Conservation (phyloP, 2,888 invertebrate species). For the Cryptus armator region DNA sequence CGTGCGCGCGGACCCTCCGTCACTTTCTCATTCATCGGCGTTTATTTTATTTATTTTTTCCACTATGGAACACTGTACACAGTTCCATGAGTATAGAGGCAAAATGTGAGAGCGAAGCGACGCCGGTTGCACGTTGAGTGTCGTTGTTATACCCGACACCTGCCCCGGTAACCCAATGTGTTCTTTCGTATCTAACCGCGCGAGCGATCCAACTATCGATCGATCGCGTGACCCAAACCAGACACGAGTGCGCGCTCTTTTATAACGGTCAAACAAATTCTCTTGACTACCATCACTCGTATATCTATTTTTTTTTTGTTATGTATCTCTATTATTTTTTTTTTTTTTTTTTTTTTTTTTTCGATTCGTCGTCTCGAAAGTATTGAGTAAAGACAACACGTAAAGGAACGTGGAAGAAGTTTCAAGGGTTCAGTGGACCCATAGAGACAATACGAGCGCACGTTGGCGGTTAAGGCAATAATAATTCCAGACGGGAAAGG, state of each 20-base stretch:
- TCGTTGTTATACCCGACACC: conserved; percentile 34
- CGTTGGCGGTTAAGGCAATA: background rate
- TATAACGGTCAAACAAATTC: background rate
- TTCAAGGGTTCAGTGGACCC: conserved; percentile 7
- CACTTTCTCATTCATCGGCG: conserved; percentile 8
- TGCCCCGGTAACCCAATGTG: conserved; percentile 54
- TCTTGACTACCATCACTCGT: background rate
- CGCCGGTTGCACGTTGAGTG: background rate
- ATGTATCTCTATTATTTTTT: background rate
- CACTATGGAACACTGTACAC: background rate
- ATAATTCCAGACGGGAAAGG: background rate
- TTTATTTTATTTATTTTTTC: background rate
- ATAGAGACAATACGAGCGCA: background rate
- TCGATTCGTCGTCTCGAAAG: background rate
- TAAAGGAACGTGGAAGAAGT: background rate
- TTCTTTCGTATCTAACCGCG: conserved; percentile 41
- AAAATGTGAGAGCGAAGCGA: background rate
- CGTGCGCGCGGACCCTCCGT: conserved; percentile 36
- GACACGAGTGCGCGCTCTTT: background rate
- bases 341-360: background rate
- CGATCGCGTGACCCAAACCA: conserved; percentile 25
- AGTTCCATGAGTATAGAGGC: background rate
- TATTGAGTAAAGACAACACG: background rate
- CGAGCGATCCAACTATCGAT: conserved; percentile 26
- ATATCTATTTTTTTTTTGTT: conserved; percentile 11